phyloP scores from a whole-genome alignment of 2,888 invertebrate species.

The Xylota segnis region DNA sequence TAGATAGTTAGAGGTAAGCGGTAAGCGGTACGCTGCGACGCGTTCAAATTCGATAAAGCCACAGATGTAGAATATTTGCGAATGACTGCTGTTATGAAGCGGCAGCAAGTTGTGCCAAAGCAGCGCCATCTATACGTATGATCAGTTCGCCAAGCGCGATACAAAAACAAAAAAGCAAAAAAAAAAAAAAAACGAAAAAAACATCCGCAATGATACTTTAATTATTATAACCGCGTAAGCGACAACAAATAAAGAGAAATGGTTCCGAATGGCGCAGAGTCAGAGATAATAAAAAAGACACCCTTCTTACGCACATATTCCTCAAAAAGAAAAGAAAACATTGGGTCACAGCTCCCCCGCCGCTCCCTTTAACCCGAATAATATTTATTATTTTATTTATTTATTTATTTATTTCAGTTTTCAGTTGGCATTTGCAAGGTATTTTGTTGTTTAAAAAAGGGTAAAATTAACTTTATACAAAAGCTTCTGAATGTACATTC shows the following conservation, averaged over 20 bases:
- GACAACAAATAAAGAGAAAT: neutral
- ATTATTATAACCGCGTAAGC: conserved; percentile 15
- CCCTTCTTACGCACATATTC: neutral
- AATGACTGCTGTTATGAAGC: conserved; percentile 30
- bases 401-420: neutral
- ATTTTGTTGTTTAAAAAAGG: conserved; percentile 24
- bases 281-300: neutral
- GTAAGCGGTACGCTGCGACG: conserved; percentile 41
- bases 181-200: neutral
- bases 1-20: conserved; percentile 39
- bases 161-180: neutral
- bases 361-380: too few species aligned
- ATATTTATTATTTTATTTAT: conserved; percentile 21
- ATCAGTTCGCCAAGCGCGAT: neutral
- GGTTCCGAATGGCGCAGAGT: neutral
- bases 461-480: conserved; percentile 7
- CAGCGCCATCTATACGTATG: conserved; percentile 61
- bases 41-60: conserved; percentile 60
- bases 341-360: neutral
- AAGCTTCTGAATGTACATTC: conserved; percentile 1
- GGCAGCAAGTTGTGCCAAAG: conserved; percentile 12
- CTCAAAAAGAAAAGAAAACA: neutral
- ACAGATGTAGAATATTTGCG: conserved; percentile 46
- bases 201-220: conserved; percentile 8
- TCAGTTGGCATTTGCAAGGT: too few species aligned